A percentile compares a stretch with the other conserved stretches of the same genome.
Evolutionary conservation across 2,888 invertebrate species (phyloP).

Genomic region (Bruchidius siliquastri): DNA sequence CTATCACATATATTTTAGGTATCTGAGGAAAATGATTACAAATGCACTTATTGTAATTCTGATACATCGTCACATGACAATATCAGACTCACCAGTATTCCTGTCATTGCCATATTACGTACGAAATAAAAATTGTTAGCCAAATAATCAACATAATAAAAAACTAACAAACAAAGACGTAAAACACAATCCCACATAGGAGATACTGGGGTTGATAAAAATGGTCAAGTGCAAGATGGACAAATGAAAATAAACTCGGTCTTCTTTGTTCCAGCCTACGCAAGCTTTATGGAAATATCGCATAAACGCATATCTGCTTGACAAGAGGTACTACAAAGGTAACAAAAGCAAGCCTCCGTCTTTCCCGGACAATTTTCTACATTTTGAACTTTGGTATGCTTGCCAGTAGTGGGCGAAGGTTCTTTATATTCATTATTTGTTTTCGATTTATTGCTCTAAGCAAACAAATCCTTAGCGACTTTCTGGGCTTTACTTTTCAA

Average conservation of each 20-base stretch:
- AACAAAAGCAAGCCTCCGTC: slow-evolving; percentile 25
- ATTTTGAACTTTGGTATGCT: slow-evolving; percentile 18
- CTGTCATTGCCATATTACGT: no score
- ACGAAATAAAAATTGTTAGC: no score
- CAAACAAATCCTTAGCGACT: slow-evolving; percentile 4
- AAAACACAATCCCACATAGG: no score
- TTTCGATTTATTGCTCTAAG: background rate
- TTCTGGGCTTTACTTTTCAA: background rate
- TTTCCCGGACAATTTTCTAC: slow-evolving; percentile 20
- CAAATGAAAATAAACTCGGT: slow-evolving; percentile 8
- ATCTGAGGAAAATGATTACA: no score
- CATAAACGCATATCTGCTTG: background rate
- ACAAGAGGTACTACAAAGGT: slow-evolving; percentile 15
- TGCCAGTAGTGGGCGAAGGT: background rate
- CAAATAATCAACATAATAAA: no score
- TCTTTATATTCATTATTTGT: background rate
- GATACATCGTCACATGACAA: no score
- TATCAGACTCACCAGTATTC: no score
- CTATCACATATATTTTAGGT: no score
- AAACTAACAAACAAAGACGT: no score
- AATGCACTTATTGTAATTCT: no score
- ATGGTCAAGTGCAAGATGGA: no score
- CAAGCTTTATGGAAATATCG: slow-evolving; percentile 22
- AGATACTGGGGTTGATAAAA: no score
- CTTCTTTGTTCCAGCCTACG: slow-evolving; percentile 23